Evolutionary conservation across 2,888 invertebrate genomes (phyloP).

Genomic region (Drosophila niveifrons): DNA sequence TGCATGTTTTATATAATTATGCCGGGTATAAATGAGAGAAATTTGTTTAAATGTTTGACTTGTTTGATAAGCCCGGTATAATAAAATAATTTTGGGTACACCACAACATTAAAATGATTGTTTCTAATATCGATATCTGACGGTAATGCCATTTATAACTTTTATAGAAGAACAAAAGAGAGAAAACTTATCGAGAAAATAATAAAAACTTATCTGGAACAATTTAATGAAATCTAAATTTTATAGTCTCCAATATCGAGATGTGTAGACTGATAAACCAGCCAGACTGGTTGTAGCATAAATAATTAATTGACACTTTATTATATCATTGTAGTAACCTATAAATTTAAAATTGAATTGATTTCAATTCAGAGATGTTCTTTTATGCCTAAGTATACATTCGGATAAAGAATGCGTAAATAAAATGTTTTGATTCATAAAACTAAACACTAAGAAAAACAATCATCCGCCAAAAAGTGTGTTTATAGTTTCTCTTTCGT

Average conservation of each 20-base stretch:
- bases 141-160: background rate
- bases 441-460: background rate
- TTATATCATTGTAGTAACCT: too few species aligned
- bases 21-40: background rate
- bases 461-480: background rate
- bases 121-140: background rate
- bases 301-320: background rate
- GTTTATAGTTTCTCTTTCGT: background rate
- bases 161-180: background rate
- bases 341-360: too few species aligned
- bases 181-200: background rate
- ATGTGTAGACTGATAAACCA: too few species aligned
- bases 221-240: background rate
- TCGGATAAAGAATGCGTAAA: too few species aligned
- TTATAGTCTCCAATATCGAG: too few species aligned
- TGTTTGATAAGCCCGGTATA: background rate
- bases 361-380: too few species aligned
- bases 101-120: too few species aligned
- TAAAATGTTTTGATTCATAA: conserved; percentile 18
- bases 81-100: background rate
- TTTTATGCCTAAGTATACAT: too few species aligned
- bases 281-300: background rate
- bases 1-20: too few species aligned
- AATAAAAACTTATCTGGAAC: conserved; percentile 2
- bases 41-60: background rate